Evolutionary conservation across 1,140 invertebrate genomes (phyloP), one percentile per base, ranked within the genome.

Genomic region (Trachymyrmex septentrionalis): DNA sequence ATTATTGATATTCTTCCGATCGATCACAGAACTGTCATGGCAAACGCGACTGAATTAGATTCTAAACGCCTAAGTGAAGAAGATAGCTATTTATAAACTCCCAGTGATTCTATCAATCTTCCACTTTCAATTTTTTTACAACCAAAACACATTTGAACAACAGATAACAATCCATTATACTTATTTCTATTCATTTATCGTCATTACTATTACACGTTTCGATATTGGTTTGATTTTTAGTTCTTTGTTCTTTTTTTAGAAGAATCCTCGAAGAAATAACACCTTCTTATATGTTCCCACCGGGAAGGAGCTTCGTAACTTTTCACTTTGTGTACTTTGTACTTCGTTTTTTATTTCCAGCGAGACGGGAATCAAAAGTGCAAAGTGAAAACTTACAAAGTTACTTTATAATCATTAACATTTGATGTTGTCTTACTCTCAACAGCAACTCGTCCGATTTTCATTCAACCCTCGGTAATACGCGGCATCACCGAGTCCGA

Each of bases 1-100:
- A 82, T 82, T 73, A 82, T 82, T 73, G 34, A 82, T 82, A 82
- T 24, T 30, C 21, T 30, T 34, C 19, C 30, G 7, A 82, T 82
- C 53, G 67, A 82, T 82, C 67, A 82, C 24, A 5, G 3, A 10
- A 72, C 72, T 72, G 53, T 72, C 53, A 55, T 53, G 44, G 61
- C 63, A 21, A 53, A 48, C 19, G 69, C 48, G 14, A 53, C 30
- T 21, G 44, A 80, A 80, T 59, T 80, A 55, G 24, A 80, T 80
- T 80, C 14, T 34, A 53, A 72, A 82, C 12, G 38, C 21, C 10
- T 57, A 38, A n/a, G 50, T 21, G 21, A 44, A 30, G 10, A 59
- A 21, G 9, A 69, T 50, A 24, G n/a, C 27, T 30, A n/a, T 69
- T 34, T 80, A 24, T 30, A 80, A 80, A 57, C 19, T 34, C 12